Evolutionary conservation across 2,797 vertebrate genomes (phyloP), one percentile per base, ranked within the genome.

Genomic region (Malurus splendens): DNA sequence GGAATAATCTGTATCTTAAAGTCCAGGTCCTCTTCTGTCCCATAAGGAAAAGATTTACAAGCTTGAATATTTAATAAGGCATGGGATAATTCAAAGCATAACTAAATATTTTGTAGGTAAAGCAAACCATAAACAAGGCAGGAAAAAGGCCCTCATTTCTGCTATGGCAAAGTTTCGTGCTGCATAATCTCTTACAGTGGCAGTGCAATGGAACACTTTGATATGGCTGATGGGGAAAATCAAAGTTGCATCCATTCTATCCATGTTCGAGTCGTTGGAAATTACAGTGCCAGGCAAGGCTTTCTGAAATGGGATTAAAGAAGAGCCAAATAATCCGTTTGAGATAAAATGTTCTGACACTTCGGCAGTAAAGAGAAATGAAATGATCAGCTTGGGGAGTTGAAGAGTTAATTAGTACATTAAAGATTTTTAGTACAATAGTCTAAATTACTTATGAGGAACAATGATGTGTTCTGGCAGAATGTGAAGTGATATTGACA

Each of bases 241-340:
- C 94, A 93, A 87, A 94, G 91, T 84, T 90, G 75, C 60, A 41
- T 65, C 93, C 94, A 79, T 90, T 72, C 91, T 62, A 7, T 71
- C 75, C 66, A 36, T 73, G 84, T 91, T 86, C 18, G 28, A 67
- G 62, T 76, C 78, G 51, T 23, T 82, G 92, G 92, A 92, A 94
- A 94, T 95, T 89, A 82, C 71, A 87, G 87, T 45, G 30, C 39
- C n/a, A 62, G 33, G 61, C 70, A n/a, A 60, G 87, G 67, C 8
- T 95, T 88, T 93, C 90, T 92, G 89, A 92, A 94, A 96, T 79
- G 89, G 77, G 96, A 96, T 96, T 95, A 96, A 94, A 96, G 91
- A 62, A 87, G 90, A 75, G 82, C 80, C 82, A 86, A 93, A 93
- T 90, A 92, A 96, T 94, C 96, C 93, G 56, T 92, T 89, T 73